These are phyloP conservation scores for Sebastes nivosus DNA, from an alignment of 2,797 vertebrate genomes.

Conservation along the genomic window DNA sequence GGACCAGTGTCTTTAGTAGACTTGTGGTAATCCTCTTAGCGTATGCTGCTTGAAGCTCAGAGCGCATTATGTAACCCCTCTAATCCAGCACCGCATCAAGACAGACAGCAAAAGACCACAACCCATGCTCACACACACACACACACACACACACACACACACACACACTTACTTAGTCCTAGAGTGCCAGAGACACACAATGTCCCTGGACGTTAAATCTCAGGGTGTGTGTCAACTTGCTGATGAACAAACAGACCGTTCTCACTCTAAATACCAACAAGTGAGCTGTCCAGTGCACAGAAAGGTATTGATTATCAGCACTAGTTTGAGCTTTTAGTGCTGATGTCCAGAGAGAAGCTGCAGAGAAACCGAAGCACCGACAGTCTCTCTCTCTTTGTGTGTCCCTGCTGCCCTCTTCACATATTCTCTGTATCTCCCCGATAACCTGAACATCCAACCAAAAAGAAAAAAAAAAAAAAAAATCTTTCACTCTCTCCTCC, in stretches of 20 bases:
- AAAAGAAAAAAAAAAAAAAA: constrained; percentile 12
- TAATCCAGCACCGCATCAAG: constrained; percentile 80
- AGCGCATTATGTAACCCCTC: constrained; percentile 82
- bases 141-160: no score
- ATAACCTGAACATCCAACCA: constrained; percentile 64
- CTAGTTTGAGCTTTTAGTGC: not conserved
- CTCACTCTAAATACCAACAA: not conserved
- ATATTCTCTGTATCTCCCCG: constrained; percentile 28
- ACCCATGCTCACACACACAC: constrained; percentile 26
- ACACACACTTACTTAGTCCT: not conserved
- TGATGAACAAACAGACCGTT: not conserved
- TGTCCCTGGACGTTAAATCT: not conserved
- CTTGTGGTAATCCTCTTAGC: constrained; percentile 84
- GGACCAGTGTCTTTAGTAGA: constrained; percentile 81
- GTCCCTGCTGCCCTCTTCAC: constrained; percentile 36
- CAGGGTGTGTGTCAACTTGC: constrained; percentile 1
- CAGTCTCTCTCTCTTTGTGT: not conserved
- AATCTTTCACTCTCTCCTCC: constrained; percentile 37
- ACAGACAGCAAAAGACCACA: constrained; percentile 76
- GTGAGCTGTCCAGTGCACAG: not conserved
- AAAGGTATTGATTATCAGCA: not conserved
- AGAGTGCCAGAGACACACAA: constrained; percentile 1
- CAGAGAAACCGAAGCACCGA: not conserved
- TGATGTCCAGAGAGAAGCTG: not conserved
- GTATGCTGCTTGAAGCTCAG: constrained; percentile 81